A percentile compares a stretch with the other conserved stretches of the same genome.
phyloP scores from a whole-genome alignment of 2,113 vertebrate genomes.

The Halichoerus grypus region DNA sequence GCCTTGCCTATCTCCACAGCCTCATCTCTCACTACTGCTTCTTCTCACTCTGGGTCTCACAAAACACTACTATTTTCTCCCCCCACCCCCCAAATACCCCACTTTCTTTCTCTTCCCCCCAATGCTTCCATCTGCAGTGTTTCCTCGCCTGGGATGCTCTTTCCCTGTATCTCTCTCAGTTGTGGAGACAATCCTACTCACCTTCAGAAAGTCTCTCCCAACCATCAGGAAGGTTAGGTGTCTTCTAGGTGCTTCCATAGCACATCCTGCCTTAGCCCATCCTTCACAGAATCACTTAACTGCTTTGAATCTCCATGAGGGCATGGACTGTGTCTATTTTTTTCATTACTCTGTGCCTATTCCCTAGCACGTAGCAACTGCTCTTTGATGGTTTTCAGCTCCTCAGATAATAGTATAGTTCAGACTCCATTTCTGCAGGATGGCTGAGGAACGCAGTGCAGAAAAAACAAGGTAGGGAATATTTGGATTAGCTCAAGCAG shows the following conservation, averaged over 20 bases:
- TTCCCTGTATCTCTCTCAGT: background rate
- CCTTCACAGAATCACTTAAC: background rate
- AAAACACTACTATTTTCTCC: background rate
- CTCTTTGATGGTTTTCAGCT: background rate
- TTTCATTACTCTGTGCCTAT: background rate
- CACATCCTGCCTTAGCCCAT: background rate
- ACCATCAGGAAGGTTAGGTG: background rate
- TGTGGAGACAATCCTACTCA: background rate
- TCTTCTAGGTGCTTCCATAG: background rate
- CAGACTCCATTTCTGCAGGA: background rate
- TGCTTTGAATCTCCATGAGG: background rate
- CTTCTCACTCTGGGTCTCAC: background rate
- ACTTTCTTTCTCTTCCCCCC: background rate
- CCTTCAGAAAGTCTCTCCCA: constrained; percentile 2
- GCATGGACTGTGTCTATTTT: background rate
- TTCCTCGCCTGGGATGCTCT: background rate
- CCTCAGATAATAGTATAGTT: background rate
- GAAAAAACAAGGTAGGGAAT: background rate
- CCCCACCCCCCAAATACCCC: background rate
- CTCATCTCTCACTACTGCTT: background rate
- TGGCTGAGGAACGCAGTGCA: background rate
- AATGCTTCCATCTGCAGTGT: background rate
- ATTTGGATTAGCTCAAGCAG: constrained; percentile 11
- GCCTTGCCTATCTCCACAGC: background rate
- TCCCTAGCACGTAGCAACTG: background rate